These are phyloP conservation scores for Siniperca knerii DNA, from an alignment of 2,113 vertebrate genomes.

Conservation along the genomic window DNA sequence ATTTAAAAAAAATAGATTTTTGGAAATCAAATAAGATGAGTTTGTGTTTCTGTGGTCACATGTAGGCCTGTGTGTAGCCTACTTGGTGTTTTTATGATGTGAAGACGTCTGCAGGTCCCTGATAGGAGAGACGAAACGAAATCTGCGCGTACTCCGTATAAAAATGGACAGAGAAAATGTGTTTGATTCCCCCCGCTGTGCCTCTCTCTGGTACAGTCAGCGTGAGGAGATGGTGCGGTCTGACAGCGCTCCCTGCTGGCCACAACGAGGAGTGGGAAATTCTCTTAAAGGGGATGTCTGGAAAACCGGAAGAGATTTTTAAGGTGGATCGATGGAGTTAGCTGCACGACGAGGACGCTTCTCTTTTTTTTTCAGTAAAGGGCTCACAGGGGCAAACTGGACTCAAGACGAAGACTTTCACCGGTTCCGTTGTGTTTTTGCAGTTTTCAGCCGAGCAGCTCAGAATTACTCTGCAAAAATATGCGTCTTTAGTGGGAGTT, in stretches of 20 bases:
- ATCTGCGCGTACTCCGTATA: slow-evolving; percentile 36
- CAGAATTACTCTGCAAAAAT: neutral
- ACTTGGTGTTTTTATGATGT: neutral
- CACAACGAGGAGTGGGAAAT: fast-evolving
- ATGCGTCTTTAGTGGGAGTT: neutral
- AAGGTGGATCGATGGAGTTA: slow-evolving; percentile 79
- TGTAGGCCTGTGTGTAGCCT: too few relatives aligned
- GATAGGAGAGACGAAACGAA: slow-evolving; percentile 51
- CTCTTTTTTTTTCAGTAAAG: neutral
- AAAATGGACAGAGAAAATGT: slow-evolving; percentile 58
- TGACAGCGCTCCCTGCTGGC: slow-evolving; percentile 58
- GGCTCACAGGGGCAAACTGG: slow-evolving; percentile 20
- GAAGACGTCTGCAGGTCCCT: neutral
- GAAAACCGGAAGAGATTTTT: slow-evolving; percentile 73
- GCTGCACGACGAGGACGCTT: neutral
- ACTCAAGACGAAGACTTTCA: neutral
- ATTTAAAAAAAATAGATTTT: slow-evolving; percentile 2
- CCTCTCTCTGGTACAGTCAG: slow-evolving; percentile 19
- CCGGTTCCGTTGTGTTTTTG: slow-evolving; percentile 22
- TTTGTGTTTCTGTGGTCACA: neutral
- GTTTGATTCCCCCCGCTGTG: slow-evolving; percentile 51
- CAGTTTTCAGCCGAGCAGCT: neutral
- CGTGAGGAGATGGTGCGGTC: slow-evolving; percentile 34
- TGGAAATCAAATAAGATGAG: neutral
- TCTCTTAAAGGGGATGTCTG: slow-evolving; percentile 82